These are phyloP conservation scores for Uloborus plumipes DNA, from an alignment of 2,888 invertebrate genomes.

Conservation along the genomic window DNA sequence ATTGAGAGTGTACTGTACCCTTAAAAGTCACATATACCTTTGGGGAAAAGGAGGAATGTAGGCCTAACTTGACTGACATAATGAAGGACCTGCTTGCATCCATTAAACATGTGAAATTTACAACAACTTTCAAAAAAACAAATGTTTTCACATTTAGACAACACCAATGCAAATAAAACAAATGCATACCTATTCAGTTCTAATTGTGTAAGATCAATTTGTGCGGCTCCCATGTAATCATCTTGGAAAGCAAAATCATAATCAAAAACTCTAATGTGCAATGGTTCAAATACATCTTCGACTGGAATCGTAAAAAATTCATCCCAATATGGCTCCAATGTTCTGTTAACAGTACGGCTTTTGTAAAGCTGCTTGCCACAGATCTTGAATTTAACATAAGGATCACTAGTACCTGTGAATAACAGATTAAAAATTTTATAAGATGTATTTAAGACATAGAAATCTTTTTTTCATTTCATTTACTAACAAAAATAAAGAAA, in stretches of 20 bases:
- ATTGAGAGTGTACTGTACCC: too few relatives aligned
- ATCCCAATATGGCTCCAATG: constrained; percentile 98
- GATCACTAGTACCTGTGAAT: constrained; percentile 88
- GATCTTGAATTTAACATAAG: constrained; percentile 96
- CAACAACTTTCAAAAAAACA: not conserved
- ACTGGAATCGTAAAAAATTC: constrained; percentile 93
- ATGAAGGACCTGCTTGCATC: too few relatives aligned
- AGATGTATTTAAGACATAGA: too few relatives aligned
- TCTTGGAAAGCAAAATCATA: constrained; percentile 96
- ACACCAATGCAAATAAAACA: not conserved
- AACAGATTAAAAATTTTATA: not conserved
- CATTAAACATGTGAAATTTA: too few relatives aligned
- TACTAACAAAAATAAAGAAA: too few relatives aligned
- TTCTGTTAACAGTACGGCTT: constrained; percentile 92
- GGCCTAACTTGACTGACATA: too few relatives aligned
- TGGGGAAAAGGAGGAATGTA: too few relatives aligned
- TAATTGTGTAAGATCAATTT: constrained; percentile 85
- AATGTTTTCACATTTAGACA: not conserved
- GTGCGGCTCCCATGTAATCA: constrained; percentile 96
- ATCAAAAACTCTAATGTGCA: constrained; percentile 94
- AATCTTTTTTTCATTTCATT: too few relatives aligned
- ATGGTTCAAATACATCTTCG: constrained; percentile 87
- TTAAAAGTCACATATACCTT: too few relatives aligned
- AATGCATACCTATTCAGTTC: constrained; percentile 77
- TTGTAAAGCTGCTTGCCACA: constrained; percentile 90